Evolutionary conservation across 2,888 invertebrate species (phyloP).

Genomic region (Brenthis ino): DNA sequence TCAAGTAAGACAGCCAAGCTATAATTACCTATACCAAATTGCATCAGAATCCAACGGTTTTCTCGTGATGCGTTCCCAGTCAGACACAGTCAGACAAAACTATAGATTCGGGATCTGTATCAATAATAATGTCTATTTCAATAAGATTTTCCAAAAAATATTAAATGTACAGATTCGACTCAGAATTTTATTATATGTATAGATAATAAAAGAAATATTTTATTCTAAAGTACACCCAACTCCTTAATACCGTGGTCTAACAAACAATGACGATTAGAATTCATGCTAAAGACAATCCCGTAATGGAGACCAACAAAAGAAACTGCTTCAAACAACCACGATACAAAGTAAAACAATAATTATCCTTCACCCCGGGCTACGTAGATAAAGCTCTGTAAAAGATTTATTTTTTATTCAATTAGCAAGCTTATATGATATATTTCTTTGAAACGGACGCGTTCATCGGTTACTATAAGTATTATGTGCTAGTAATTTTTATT

Average conservation of each 20-base stretch:
- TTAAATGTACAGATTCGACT: no score
- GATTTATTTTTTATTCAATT: conserved; percentile 41
- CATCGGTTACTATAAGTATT: background rate
- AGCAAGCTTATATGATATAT: conserved; percentile 34
- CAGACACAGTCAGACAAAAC: no score
- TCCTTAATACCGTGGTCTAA: conserved; percentile 8
- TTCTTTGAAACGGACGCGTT: conserved; percentile 7
- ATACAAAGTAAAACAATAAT: conserved; percentile 74
- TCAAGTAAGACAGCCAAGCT: no score
- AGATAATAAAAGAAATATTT: no score
- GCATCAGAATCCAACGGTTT: no score
- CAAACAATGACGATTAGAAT: conserved; percentile 57
- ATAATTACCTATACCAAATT: no score
- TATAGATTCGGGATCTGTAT: no score
- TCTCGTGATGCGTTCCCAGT: no score
- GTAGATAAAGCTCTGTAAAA: conserved; percentile 37
- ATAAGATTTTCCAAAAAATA: no score
- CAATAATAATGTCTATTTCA: no score
- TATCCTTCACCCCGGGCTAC: conserved; percentile 58
- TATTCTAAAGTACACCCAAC: background rate
- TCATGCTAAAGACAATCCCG: conserved; percentile 58
- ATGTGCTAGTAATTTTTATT: no score
- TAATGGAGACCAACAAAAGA: conserved; percentile 64
- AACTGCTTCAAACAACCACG: conserved; percentile 54
- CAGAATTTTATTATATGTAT: no score